A percentile compares a stretch with the other conserved stretches of the same genome.
These are phyloP conservation scores for Murina feae DNA, from an alignment of 2,113 vertebrate genomes.

Conservation along the genomic window DNA sequence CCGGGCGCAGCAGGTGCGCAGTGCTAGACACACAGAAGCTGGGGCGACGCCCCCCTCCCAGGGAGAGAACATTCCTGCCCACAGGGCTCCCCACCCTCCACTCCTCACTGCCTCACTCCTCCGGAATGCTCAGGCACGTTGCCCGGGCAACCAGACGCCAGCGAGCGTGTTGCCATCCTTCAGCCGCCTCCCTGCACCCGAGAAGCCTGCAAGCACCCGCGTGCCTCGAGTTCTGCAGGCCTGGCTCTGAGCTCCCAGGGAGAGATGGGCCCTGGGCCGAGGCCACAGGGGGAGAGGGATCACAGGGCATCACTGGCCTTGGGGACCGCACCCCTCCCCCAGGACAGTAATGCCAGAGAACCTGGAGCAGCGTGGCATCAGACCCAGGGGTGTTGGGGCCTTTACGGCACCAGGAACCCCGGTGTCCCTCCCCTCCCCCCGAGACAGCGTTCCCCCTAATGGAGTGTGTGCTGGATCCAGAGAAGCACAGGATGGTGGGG, in stretches of 20 bases:
- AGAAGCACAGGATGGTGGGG: no score
- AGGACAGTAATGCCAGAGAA: no score
- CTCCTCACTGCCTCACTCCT: slow-evolving; percentile 52
- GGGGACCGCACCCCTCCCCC: no score
- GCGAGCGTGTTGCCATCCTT: slow-evolving; percentile 72
- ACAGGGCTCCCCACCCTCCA: slow-evolving; percentile 2
- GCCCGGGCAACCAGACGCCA: slow-evolving; percentile 81
- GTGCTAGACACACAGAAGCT: background rate
- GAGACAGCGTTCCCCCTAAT: no score
- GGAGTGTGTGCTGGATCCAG: no score
- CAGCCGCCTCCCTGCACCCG: slow-evolving; percentile 67
- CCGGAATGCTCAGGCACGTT: slow-evolving; percentile 73
- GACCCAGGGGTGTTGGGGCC: no score
- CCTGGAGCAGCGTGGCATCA: no score
- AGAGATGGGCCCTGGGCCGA: background rate
- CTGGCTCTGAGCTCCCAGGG: background rate
- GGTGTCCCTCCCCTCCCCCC: fast-evolving
- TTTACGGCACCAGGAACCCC: no score
- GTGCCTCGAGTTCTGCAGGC: fast-evolving
- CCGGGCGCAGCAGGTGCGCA: fast-evolving
- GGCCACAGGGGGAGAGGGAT: fast-evolving
- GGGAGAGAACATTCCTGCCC: slow-evolving; percentile 26
- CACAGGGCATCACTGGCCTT: fast-evolving
- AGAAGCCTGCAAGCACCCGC: background rate
- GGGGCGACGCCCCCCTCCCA: background rate